A percentile compares a stretch with the other conserved stretches of the same genome.
These are phyloP conservation scores for Cephus rjabovi DNA, from an alignment of 2,888 invertebrate genomes.

Conservation along the genomic window DNA sequence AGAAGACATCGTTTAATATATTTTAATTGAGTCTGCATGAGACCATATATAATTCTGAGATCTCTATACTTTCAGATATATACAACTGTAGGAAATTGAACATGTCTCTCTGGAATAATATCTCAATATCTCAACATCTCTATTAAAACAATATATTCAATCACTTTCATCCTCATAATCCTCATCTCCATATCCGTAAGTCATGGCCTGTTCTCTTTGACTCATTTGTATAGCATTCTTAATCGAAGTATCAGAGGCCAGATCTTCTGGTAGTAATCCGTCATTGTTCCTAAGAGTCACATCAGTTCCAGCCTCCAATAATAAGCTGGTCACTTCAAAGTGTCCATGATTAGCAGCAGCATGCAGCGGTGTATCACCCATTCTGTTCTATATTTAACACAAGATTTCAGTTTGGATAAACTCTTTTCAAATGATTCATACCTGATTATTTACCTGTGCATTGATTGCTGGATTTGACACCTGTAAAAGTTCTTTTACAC, in stretches of 20 bases:
- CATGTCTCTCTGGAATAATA: neutral
- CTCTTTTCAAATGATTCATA: neutral
- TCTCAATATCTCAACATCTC: neutral
- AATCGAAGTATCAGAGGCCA: slow-evolving; percentile 67
- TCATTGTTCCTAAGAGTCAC: slow-evolving; percentile 69
- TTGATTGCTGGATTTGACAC: slow-evolving; percentile 61
- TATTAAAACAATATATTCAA: slow-evolving; percentile 36
- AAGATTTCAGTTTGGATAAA: neutral
- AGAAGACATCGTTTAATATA: neutral
- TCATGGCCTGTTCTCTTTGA: slow-evolving; percentile 35
- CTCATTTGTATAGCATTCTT: slow-evolving; percentile 59
- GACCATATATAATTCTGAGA: neutral
- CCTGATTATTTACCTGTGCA: slow-evolving; percentile 54
- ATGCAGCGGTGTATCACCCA: slow-evolving; percentile 76
- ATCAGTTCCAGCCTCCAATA: slow-evolving; percentile 70
- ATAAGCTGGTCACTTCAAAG: slow-evolving; percentile 68
- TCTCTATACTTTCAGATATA: neutral
- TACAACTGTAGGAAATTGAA: neutral
- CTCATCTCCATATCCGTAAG: slow-evolving; percentile 54
- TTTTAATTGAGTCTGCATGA: neutral
- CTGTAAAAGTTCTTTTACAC: slow-evolving; percentile 68
- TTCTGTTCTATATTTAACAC: slow-evolving; percentile 69
- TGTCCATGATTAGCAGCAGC: slow-evolving; percentile 74
- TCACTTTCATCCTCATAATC: slow-evolving; percentile 67
- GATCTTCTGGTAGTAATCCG: slow-evolving; percentile 68